Conservation (phyloP, 2,797 vertebrate species). For the Aulostomus chinensis region DNA sequence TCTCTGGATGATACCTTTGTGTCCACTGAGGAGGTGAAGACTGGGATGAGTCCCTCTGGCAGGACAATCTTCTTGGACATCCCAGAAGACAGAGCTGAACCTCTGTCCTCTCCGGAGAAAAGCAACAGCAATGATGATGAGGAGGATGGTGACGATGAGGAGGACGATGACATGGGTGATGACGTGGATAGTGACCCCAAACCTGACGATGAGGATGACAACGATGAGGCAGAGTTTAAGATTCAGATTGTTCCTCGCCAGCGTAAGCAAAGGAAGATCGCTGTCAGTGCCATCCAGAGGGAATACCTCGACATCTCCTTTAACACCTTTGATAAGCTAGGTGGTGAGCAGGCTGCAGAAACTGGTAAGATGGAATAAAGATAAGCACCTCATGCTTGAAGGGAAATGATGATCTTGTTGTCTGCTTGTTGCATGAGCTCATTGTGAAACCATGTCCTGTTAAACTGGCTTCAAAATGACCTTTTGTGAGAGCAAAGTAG, state of each 20-base stretch:
- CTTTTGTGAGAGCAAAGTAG: no score
- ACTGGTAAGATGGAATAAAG: constrained; percentile 80
- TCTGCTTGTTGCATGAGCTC: background rate
- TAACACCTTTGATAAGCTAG: constrained; percentile 92
- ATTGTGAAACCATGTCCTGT: background rate
- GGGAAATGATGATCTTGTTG: no score
- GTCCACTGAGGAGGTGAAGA: constrained; percentile 68
- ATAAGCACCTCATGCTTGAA: background rate
- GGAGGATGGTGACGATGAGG: constrained; percentile 87
- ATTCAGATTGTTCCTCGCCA: constrained; percentile 98
- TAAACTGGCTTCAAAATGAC: background rate
- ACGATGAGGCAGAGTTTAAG: constrained; percentile 94
- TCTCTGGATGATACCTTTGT: constrained; percentile 85
- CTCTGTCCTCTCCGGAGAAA: constrained; percentile 80
- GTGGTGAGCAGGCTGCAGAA: constrained; percentile 86
- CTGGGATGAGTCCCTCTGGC: constrained; percentile 73
- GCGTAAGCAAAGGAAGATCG: constrained; percentile 97
- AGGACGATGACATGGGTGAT: constrained; percentile 85
- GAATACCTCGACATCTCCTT: constrained; percentile 98
- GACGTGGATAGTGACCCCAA: constrained; percentile 87
- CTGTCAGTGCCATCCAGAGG: constrained; percentile 97
- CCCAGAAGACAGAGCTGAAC: constrained; percentile 85
- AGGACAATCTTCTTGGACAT: constrained; percentile 88
- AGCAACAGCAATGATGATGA: constrained; percentile 77
- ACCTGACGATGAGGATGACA: constrained; percentile 70